Conservation (phyloP, 1,140 invertebrate genomes). For the Stegodyphus mimosarum region DNA sequence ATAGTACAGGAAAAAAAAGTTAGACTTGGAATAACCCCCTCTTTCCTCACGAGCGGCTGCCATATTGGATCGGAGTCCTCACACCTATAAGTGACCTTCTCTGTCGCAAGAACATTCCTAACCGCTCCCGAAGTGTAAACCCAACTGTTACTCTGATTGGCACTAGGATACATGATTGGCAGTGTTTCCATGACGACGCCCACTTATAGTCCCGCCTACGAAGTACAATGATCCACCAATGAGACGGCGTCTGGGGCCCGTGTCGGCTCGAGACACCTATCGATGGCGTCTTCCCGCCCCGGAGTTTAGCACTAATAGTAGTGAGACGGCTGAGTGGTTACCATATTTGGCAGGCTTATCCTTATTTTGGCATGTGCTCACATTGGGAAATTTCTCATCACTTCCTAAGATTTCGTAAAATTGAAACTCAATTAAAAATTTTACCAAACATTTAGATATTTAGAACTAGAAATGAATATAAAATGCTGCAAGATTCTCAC, state of each 20-base stretch:
- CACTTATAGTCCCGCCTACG: slow-evolving; percentile 52
- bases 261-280: slow-evolving; percentile 60
- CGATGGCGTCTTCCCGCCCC: slow-evolving; percentile 59
- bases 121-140: slow-evolving; percentile 46
- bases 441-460: not conserved
- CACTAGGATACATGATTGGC: slow-evolving; percentile 53
- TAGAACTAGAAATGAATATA: no score
- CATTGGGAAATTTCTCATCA: not conserved
- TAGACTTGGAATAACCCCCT: slow-evolving; percentile 12
- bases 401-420: not conserved
- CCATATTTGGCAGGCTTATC: slow-evolving; percentile 27
- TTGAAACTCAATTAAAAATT: not conserved
- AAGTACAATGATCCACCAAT: slow-evolving; percentile 49
- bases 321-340: slow-evolving; percentile 25
- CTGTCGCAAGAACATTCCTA: slow-evolving; percentile 29
- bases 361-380: not conserved
- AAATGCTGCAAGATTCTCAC: no score
- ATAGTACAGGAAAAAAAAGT: not conserved
- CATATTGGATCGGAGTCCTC: slow-evolving; percentile 43
- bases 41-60: slow-evolving; percentile 17
- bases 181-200: slow-evolving; percentile 53
- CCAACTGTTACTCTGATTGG: slow-evolving; percentile 47
- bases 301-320: slow-evolving; percentile 60
- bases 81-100: slow-evolving; percentile 57
- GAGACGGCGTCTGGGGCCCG: slow-evolving; percentile 43